Evolutionary conservation across 1,140 invertebrate genomes (phyloP).

Genomic region (Brachionus rubens): DNA sequence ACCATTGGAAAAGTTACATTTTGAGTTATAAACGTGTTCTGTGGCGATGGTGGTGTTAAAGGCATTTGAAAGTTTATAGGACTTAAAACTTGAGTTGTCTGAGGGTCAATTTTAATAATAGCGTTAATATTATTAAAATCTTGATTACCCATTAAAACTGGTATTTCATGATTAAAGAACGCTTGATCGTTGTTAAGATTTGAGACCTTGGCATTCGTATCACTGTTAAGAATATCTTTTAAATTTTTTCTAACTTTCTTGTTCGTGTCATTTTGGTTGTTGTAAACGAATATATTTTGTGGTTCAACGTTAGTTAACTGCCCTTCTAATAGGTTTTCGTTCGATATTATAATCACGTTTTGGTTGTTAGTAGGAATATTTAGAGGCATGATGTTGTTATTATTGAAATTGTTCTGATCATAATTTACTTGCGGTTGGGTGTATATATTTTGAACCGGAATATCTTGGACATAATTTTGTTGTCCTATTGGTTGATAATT

Average conservation of each 20-base stretch:
- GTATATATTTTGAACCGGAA: not conserved
- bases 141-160: no score
- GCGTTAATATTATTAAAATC: no score
- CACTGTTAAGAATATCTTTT: slow-evolving; percentile 1
- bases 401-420: not conserved
- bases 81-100: not conserved
- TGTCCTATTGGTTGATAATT: not conserved
- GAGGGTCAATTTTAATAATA: no score
- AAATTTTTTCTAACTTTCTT: slow-evolving; percentile 18
- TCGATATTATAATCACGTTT: not conserved
- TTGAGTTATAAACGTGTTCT: not conserved
- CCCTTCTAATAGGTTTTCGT: not conserved
- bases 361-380: not conserved
- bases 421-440: not conserved
- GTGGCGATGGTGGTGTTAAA: slow-evolving; percentile 3
- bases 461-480: not conserved
- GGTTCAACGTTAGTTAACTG: not conserved
- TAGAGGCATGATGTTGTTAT: not conserved
- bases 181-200: no score
- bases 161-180: no score
- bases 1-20: no score
- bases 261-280: not conserved
- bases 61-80: slow-evolving; percentile 7
- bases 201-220: no score
- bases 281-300: slow-evolving; percentile 26